phyloP scores from a whole-genome alignment of 2,888 invertebrate genomes.

The Plagodis pulveraria region DNA sequence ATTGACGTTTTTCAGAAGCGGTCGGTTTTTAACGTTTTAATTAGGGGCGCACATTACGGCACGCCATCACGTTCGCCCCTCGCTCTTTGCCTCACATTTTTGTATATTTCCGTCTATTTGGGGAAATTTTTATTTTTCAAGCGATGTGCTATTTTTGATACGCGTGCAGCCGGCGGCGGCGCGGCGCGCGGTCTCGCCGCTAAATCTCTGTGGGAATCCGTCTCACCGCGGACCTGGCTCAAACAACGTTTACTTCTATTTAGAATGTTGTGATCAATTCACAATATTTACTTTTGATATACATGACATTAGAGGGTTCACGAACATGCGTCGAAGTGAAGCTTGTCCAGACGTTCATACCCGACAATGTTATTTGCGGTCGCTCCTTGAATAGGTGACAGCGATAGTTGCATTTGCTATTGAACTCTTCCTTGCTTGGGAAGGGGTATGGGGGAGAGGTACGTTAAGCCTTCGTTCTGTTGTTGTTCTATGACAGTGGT shows the following conservation, averaged over 20 bases:
- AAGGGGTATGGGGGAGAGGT: too few species aligned
- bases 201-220: slow-evolving; percentile 84
- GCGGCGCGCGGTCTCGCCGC: slow-evolving; percentile 64
- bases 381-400: too few species aligned
- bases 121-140: slow-evolving; percentile 84
- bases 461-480: too few species aligned
- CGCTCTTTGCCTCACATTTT: slow-evolving; percentile 81
- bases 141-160: slow-evolving; percentile 82
- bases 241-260: slow-evolving; percentile 39
- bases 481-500: neutral
- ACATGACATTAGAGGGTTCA: too few species aligned
- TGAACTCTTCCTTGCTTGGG: too few species aligned
- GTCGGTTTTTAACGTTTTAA: slow-evolving; percentile 85
- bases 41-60: slow-evolving; percentile 85
- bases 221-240: slow-evolving; percentile 56
- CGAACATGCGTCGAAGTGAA: too few species aligned
- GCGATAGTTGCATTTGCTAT: too few species aligned
- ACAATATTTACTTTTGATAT: slow-evolving; percentile 10
- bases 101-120: slow-evolving; percentile 84
- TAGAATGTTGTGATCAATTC: slow-evolving; percentile 7
- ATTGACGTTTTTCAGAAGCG: slow-evolving; percentile 83
- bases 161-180: slow-evolving; percentile 72
- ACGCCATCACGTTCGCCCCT: slow-evolving; percentile 82
- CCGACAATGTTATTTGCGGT: too few species aligned
- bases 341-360: too few species aligned